A percentile compares a stretch with the other conserved stretches of the same genome.
These are phyloP conservation scores for Holothuria leucospilota DNA, from an alignment of 53 echinoderm and acorn worm species.

Conservation along the genomic window DNA sequence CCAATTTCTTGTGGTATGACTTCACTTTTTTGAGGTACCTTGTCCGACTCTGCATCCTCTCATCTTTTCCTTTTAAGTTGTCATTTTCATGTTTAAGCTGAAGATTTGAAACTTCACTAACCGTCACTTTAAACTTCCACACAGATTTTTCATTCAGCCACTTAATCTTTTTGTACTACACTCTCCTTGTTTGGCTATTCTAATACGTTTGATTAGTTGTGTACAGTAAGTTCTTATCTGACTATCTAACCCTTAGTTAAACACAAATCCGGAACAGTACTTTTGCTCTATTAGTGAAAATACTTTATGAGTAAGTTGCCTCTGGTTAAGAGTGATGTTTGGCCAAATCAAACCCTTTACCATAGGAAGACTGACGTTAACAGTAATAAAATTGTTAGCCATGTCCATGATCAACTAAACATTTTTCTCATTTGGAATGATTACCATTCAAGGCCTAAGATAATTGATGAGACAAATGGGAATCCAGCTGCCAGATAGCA, in stretches of 20 bases:
- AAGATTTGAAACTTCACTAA: neutral
- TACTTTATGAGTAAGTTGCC: neutral
- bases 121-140: neutral
- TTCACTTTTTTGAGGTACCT: neutral
- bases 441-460: neutral
- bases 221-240: slow-evolving; percentile 4
- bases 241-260: neutral
- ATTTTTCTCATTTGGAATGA: neutral
- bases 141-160: neutral
- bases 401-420: no score
- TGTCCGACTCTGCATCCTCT: neutral
- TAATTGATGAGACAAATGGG: neutral
- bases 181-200: neutral
- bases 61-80: neutral
- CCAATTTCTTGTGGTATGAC: neutral
- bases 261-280: neutral
- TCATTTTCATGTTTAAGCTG: neutral
- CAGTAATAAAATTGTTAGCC: no score
- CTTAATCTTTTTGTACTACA: slow-evolving; percentile 16
- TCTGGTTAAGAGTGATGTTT: no score
- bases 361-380: no score
- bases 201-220: neutral
- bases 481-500: slow-evolving; percentile 15
- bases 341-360: no score
- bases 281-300: slow-evolving; percentile 16